Evolutionary conservation across 2,113 vertebrate species (phyloP).

Genomic region (Tapirus terrestris): DNA sequence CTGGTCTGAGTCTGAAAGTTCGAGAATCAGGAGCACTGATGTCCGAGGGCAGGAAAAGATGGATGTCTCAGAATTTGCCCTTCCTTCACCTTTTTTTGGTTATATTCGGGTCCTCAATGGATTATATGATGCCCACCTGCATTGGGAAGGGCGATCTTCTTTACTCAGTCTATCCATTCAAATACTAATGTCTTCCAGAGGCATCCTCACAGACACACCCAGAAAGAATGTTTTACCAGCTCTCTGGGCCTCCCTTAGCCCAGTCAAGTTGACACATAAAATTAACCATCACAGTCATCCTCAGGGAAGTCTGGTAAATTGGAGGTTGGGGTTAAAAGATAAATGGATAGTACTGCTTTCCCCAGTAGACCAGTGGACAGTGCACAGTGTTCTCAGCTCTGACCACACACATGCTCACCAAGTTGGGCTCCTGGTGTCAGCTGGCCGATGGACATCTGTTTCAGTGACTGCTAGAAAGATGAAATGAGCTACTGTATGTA

Average conservation of each 20-base stretch:
- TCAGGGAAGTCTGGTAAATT: background rate
- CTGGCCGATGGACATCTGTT: background rate
- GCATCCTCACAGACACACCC: background rate
- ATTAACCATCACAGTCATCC: background rate
- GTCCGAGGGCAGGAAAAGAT: background rate
- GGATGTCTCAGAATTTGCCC: background rate
- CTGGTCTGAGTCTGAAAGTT: background rate
- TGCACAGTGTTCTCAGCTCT: background rate
- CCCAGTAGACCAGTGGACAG: background rate
- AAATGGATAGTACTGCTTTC: background rate
- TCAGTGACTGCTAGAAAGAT: background rate
- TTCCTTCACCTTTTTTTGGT: background rate
- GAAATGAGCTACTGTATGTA: background rate
- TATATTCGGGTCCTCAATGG: background rate
- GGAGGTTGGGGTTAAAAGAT: background rate
- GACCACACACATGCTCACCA: background rate
- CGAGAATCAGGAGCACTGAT: background rate
- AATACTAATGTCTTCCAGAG: background rate
- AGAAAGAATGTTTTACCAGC: background rate
- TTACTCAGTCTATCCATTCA: background rate
- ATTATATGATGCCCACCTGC: background rate
- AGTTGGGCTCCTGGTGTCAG: too few species aligned
- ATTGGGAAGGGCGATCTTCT: background rate
- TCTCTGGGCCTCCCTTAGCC: background rate
- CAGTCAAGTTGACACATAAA: background rate